Evolutionary conservation across 1,140 invertebrate genomes (phyloP).

Genomic region (Diploscapter pachys): DNA sequence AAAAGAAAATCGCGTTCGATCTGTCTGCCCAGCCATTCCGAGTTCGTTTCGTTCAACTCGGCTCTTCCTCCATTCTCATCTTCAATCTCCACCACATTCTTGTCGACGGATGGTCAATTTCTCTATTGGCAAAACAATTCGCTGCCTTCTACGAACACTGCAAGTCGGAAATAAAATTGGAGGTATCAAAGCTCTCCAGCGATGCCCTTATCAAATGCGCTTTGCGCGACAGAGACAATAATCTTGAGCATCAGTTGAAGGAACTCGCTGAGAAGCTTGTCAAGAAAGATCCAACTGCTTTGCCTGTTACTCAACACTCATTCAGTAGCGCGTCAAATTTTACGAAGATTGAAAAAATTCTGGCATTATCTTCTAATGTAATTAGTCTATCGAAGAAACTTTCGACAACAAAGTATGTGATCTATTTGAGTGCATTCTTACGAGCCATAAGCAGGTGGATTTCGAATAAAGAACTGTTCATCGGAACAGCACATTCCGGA

Average conservation of each 20-base stretch:
- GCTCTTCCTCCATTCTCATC: constrained; percentile 7
- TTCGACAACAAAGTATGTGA: constrained; percentile 19
- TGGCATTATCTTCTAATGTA: neutral
- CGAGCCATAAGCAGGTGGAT: constrained; percentile 16
- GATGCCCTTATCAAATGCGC: constrained; percentile 10
- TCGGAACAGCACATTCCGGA: constrained; percentile 35
- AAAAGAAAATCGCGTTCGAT: constrained; percentile 14
- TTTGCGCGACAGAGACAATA: neutral
- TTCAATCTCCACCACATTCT: constrained; percentile 52
- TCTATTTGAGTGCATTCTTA: constrained; percentile 28
- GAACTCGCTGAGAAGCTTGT: neutral
- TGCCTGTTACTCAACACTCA: no score
- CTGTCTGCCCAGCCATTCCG: constrained; percentile 2
- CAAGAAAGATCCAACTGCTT: neutral
- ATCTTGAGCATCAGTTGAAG: constrained; percentile 1
- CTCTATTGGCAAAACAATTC: constrained; percentile 46
- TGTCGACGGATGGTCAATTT: constrained; percentile 56
- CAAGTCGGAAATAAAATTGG: neutral
- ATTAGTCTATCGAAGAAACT: constrained; percentile 11
- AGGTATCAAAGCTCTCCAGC: neutral
- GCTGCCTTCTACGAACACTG: constrained; percentile 25
- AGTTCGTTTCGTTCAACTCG: neutral
- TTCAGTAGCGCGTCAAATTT: no score
- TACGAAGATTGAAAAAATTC: neutral
- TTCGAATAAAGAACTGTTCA: constrained; percentile 7